phyloP scores from a whole-genome alignment of 1,140 invertebrate species.

The Cydia splendana region DNA sequence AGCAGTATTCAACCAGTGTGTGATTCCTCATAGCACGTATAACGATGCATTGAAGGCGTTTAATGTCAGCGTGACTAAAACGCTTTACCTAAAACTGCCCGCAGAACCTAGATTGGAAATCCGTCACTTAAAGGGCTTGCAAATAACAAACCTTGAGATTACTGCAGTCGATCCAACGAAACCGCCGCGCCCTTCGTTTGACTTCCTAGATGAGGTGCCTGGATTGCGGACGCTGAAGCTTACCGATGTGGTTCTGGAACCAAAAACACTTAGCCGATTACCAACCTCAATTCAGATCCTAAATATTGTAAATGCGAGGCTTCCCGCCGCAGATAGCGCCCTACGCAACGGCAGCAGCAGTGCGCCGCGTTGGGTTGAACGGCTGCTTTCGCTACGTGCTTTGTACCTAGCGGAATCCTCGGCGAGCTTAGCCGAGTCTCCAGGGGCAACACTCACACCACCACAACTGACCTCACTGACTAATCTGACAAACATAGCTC shows the following conservation, averaged over 20 bases:
- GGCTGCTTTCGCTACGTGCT: neutral
- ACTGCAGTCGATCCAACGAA: neutral
- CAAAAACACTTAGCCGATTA: neutral
- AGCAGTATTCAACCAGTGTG: neutral
- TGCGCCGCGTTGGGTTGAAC: neutral
- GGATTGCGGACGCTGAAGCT: neutral
- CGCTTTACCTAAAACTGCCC: neutral
- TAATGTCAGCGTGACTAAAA: neutral
- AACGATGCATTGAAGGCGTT: slow-evolving; percentile 2
- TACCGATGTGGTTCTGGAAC: neutral
- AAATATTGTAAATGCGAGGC: neutral
- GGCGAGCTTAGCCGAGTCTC: neutral
- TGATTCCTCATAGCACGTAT: neutral
- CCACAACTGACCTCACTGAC: neutral
- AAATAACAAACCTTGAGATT: neutral
- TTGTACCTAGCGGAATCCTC: slow-evolving; percentile 5
- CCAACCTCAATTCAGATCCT: neutral
- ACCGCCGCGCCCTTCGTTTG: neutral
- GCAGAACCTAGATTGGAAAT: slow-evolving; percentile 4
- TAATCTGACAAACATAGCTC: neutral
- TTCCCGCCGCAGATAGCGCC: neutral
- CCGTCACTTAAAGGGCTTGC: neutral
- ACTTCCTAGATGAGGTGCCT: slow-evolving; percentile 4
- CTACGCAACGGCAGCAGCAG: neutral
- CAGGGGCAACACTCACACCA: neutral